Base-by-base conservation (phyloP, 2,888 invertebrate species). In the Biston stratarius region DNA sequence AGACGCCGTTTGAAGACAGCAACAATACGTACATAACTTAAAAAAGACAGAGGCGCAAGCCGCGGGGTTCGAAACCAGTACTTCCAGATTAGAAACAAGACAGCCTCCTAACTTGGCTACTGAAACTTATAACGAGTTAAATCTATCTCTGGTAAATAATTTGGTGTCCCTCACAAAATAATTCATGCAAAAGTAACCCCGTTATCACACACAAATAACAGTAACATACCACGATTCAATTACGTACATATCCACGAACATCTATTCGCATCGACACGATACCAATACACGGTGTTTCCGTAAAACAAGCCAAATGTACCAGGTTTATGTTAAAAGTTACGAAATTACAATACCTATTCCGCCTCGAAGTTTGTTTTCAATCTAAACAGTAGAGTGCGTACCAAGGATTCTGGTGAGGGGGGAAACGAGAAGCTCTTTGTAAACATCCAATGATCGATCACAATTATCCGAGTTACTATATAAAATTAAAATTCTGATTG, bases 261-360 rank as follows among this genome's bases (percentile, higher is more conserved):
- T 44, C 61, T 60, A 72, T 70, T 67, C 73, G 62, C 66, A 79
- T 24, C 55, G 51, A 33, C 61, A 57, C 45, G 49, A 36, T 34
- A 51, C 70, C 62, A 71, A 73, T 61, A 72, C 72, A 75, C 69
- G 70, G 48, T 75, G 77, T 78, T 80, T 79, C 73, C 73, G 74
- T 78, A 75, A 80, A 84, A 79, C 82, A 78, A 78, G 72, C 79
- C 74, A 75, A 77, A 79, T 75, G 69, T 75, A 76, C 72, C 73
- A 81, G 84, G 84, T 86, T 85, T 86, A 86, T 83, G 85, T 80
- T 82, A 78, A 83, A 87, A 87, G 83, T 87, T 87, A 60, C 62
- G 73, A 79, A 78, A 80, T 79, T 79, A 78, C 79, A 81, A 81
- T 81, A 82, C 77, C 79, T 74, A 72, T 70, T 71, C 66, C 71